A percentile compares a stretch with the other conserved stretches of the same genome.
These are phyloP conservation scores for Antrozous pallidus DNA, from an alignment of 2,797 vertebrate species.

Conservation along the genomic window DNA sequence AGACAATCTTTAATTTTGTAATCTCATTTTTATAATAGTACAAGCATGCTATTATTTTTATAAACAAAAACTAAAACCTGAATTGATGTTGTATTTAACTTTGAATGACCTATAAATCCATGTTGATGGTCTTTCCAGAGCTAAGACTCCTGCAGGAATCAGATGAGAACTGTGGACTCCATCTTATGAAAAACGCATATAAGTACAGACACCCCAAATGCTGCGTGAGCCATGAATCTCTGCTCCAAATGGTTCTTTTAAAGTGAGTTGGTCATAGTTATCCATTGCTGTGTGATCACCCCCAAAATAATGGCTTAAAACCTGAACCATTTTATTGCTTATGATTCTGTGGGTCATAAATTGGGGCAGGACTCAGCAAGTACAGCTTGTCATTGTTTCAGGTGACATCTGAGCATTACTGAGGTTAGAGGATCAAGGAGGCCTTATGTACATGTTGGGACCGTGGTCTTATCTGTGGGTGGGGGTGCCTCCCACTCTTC, in stretches of 20 bases:
- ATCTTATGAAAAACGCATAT: neutral
- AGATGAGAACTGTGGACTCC: neutral
- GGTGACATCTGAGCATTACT: neutral
- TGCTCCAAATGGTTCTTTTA: neutral
- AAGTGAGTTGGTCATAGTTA: neutral
- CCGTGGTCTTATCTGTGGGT: neutral
- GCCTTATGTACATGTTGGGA: neutral
- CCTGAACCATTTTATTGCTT: neutral
- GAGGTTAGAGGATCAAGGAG: no score
- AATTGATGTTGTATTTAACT: neutral
- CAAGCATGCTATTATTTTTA: neutral
- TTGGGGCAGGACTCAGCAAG: neutral
- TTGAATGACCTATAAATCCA: neutral
- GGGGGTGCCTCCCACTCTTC: accelerated
- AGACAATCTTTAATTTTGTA: neutral
- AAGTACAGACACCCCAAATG: neutral
- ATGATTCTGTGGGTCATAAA: neutral
- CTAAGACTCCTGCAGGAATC: neutral
- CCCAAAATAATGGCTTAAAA: neutral
- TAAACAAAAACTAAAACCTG: neutral
- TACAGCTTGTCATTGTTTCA: neutral
- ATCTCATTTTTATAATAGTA: neutral
- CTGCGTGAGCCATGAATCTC: neutral
- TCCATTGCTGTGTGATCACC: neutral
- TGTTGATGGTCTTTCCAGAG: neutral